These are phyloP conservation scores for Lysandra bellargus DNA, from an alignment of 2,888 invertebrate species.

Conservation along the genomic window DNA sequence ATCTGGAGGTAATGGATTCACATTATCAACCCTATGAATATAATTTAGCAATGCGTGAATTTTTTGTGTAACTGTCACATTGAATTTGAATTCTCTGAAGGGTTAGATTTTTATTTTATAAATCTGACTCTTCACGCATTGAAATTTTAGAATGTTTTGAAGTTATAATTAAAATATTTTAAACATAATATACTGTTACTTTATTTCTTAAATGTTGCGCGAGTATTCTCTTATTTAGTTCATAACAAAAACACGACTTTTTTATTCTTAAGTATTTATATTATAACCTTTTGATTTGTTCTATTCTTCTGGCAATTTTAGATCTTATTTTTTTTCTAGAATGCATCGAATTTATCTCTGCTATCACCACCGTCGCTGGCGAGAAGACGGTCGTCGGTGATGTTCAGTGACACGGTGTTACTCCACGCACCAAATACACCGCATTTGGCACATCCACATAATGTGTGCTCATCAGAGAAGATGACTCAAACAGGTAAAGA, in stretches of 20 bases:
- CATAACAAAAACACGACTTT: too few species aligned
- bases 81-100: neutral
- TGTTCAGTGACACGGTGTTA: constrained; percentile 93
- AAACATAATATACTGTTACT: too few species aligned
- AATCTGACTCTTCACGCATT: too few species aligned
- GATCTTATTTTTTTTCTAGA: constrained; percentile 55
- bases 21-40: neutral
- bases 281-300: too few species aligned
- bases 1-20: constrained; percentile 67
- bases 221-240: too few species aligned
- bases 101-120: too few species aligned
- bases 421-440: constrained; percentile 79
- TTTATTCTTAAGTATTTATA: too few species aligned
- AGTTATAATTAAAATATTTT: too few species aligned
- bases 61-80: neutral
- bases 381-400: constrained; percentile 89
- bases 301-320: neutral
- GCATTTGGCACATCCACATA: constrained; percentile 64
- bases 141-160: too few species aligned
- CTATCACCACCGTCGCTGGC: constrained; percentile 87
- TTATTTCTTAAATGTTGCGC: too few species aligned
- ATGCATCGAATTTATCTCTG: constrained; percentile 84
- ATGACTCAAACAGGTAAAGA: constrained; percentile 90
- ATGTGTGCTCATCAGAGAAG: constrained; percentile 91
- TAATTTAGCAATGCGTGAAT: neutral